Evolutionary conservation across 2,797 vertebrate species (phyloP), one percentile per base, ranked within the genome.

Genomic region (Enteromius treurensis): DNA sequence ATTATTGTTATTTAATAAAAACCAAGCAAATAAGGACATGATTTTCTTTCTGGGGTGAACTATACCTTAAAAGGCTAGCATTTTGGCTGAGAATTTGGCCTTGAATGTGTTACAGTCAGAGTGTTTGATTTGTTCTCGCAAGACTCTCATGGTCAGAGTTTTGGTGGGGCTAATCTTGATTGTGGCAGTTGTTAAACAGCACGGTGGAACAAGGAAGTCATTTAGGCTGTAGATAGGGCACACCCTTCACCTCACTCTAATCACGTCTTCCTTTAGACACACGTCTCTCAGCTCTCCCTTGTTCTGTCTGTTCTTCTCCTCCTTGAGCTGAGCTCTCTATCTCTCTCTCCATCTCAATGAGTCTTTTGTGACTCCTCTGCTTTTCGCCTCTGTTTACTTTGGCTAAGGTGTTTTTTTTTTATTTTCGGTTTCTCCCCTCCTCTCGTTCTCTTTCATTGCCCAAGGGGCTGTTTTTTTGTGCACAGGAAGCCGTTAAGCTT

Each of bases 401-500:
- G 53, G 32, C 68, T 74, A 34, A 42, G 65, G 42, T 79, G 47
- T 26, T 26, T 5, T 40, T 34, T 32, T 53, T 79, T 64, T 83
- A 68, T 79, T 65, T 64, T 65, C 37, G 3, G n/a, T 77, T 26
- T 49, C 29, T 32, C 2, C 11, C 55, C n/a, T 49, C 34, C 58
- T 29, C 76, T 26, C 21, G 17, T 49, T 70, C 49, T 58, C 13
- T 55, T 62, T 60, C 51, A 37, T 26, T 29, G 65, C 65, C 84
- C 26, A 26, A 45, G 45, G 55, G 69, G 26, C 64, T 87, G 80
- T 2, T 26, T 81, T 81, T 85, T 70, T 67, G 67, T 74, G 76
- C 45, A 60, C 84, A 79, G 85, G 77, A 80, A 81, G 85, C 65
- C 42, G 47, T 81, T 84, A 65, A 81, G 79, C 40, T 79, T 47